Base-by-base conservation (phyloP, 2,888 invertebrate species). In the Linyphia triangularis region DNA sequence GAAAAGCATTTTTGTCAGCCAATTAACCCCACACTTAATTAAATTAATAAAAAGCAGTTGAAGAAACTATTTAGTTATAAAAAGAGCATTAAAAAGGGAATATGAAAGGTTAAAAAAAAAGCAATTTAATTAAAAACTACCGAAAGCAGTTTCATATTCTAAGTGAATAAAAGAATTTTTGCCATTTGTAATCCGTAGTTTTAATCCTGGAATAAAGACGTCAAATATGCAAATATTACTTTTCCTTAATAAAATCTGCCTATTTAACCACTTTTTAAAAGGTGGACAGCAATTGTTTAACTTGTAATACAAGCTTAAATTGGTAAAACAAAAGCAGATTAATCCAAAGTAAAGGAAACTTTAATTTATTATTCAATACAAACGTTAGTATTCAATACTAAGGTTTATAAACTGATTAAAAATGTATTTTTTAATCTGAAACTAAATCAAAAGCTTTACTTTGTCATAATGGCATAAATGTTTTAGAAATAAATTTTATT, bases 41-140 rank as follows among this genome's bases (percentile, higher is more conserved):
- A 78, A 85, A 85, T 85, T 85, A 85, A 85, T 85, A 85, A 85
- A 85, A 70, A 69, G 67, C 67, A 73, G 69, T 51, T 59, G 37
- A 43, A 73, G 40, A 57, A 61, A 16, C 1, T 5, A 30, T 63
- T 33, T 3, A 61, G 51, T 51, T 51, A 51, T 51, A 51, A 69
- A 69, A 75, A 84, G 51, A 16, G 51, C n/a, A 16, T 51, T 51
- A 51, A 65, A 63, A 72, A 65, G 30, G 59, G 65, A 57, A 85
- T 33, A 51, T 43, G 72, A 33, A 78, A 43, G 65, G 57, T 13
- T 30, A 72, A 30, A 61, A 61, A 82, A 70, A 61, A 51, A 19
- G 57, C 13, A 61, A 75, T 22, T 51, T 84, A 73, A 84, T 84
- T 85, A 70, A 77, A 85, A 85, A 84, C 82, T 33, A 37, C 67